phyloP scores from a whole-genome alignment of 2,797 vertebrate genomes.

The Anisognathus igniventris region DNA sequence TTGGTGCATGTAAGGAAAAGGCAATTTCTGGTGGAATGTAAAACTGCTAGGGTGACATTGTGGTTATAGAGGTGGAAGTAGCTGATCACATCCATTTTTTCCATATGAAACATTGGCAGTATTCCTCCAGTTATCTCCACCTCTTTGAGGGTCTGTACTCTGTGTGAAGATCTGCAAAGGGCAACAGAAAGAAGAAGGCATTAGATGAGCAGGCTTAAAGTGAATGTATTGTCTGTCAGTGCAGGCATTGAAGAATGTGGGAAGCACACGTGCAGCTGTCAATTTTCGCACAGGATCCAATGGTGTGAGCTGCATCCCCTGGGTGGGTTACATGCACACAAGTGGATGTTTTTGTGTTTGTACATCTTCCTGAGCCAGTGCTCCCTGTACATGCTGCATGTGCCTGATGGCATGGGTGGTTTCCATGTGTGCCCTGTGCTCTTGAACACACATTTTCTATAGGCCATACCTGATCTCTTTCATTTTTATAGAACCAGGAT shows the following conservation, averaged over 20 bases:
- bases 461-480: neutral
- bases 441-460: neutral
- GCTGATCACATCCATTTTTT: neutral
- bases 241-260: neutral
- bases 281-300: neutral
- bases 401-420: neutral
- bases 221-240: neutral
- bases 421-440: fast-evolving
- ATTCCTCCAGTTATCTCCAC: neutral
- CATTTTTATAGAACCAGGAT: neutral
- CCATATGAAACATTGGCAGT: neutral
- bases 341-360: neutral
- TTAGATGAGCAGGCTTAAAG: neutral
- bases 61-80: neutral
- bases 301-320: neutral
- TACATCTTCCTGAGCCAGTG: neutral
- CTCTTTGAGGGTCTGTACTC: neutral
- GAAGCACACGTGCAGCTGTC: neutral
- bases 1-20: neutral
- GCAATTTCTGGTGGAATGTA: neutral
- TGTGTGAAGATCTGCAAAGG: neutral
- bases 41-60: neutral
- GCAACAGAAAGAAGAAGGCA: neutral
- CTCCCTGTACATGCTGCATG: neutral
- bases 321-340: fast-evolving